Percentiles rank a stretch among this genome's conserved stretches.
These are phyloP conservation scores for Drosophila paracracens DNA, from an alignment of 2,888 invertebrate genomes.

Conservation along the genomic window DNA sequence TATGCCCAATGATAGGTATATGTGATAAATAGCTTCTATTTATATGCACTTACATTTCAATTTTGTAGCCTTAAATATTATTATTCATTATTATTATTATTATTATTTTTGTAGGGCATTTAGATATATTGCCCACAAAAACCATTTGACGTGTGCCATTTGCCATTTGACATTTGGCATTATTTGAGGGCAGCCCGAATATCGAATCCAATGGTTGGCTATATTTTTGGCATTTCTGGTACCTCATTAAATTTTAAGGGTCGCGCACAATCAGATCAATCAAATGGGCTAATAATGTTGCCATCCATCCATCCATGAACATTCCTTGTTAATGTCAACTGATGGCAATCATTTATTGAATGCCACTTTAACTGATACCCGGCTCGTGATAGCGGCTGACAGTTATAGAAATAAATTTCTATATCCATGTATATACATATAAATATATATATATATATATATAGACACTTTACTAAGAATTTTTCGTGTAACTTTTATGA, in stretches of 20 bases:
- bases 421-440: background rate
- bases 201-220: slow-evolving; percentile 9
- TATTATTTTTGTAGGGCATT: slow-evolving; percentile 7
- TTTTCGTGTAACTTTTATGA: background rate
- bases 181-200: background rate
- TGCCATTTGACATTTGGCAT: slow-evolving; percentile 9
- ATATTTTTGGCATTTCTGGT: slow-evolving; percentile 43
- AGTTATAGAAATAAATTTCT: slow-evolving; percentile 28
- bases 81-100: background rate
- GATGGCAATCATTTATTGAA: slow-evolving; percentile 35
- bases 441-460: background rate
- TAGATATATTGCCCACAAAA: background rate
- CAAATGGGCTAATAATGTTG: slow-evolving; percentile 47
- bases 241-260: slow-evolving; percentile 63
- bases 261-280: slow-evolving; percentile 53
- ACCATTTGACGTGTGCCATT: slow-evolving; percentile 10
- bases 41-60: background rate
- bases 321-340: slow-evolving; percentile 38
- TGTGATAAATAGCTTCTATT: background rate
- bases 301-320: slow-evolving; percentile 5
- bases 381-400: slow-evolving; percentile 42
- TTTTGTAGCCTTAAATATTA: background rate
- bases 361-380: slow-evolving; percentile 37
- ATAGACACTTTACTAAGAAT: background rate
- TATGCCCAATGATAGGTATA: background rate